Base-by-base conservation (phyloP, 2,888 invertebrate genomes). In the Andrena flavipes region DNA sequence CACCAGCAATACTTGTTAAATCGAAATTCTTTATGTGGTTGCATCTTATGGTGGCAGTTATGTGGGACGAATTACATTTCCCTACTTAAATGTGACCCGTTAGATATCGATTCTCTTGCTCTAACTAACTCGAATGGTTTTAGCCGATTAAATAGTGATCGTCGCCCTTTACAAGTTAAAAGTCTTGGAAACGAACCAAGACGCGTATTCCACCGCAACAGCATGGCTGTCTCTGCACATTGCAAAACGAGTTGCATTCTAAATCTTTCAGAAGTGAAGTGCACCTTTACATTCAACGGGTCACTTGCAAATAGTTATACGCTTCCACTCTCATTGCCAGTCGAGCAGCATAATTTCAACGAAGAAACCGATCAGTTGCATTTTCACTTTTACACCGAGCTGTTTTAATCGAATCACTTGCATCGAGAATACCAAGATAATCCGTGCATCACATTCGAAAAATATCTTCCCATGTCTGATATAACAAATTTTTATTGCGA, bases 101-200 rank as follows among this genome's bases (percentile, higher is more conserved):
- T 42, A 42, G 42, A 42, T 42, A 42, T 42, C 42, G 16, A 26
- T 26, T 26, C 20, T 56, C 26, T 26, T 23, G 56, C 56, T 23
- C 26, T 56, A 56, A 56, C 26, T 56, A 56, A 73, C n/a, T 26
- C 8, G 56, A 56, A 56, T 23, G 26, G 4, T 56, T 26, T 26
- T 26, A 56, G 26, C 56, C 56, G 26, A 56, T 56, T 26, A 56
- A 56, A 26, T 23, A 56, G 26, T 56, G 56, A 56, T 26, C 56
- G 23, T 20, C 56, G 56, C 23, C 13, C 56, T 56, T 26, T 23
- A 23, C 26, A 56, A 26, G 26, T 56, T 26, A 26, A 56, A 23
- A 56, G 26, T 56, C 56, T 56, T 56, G 10, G 23, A 23, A 23
- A 56, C 26, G 10, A 56, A 56, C 56, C 56, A 26, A 56, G 10